These are phyloP conservation scores for Peromyscus melanophrys DNA, from an alignment of 2,797 vertebrate genomes.

Conservation along the genomic window DNA sequence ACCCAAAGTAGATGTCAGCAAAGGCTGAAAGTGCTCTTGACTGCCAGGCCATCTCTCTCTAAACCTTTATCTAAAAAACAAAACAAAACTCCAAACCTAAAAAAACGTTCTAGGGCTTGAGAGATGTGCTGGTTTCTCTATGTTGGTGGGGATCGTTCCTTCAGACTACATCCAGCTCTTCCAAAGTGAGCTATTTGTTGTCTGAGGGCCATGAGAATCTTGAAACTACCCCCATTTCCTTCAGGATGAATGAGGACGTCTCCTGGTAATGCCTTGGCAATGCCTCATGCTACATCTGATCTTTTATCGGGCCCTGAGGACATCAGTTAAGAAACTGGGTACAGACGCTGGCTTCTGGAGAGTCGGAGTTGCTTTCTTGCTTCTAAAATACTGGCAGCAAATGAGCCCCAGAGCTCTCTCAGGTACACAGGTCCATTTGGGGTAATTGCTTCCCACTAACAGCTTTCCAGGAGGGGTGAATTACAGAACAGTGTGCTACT, in stretches of 20 bases:
- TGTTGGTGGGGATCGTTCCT: not conserved
- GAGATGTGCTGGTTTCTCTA: not conserved
- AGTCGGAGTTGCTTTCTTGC: not conserved
- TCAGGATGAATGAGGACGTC: not conserved
- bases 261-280: not conserved
- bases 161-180: not conserved
- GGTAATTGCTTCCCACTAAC: not conserved
- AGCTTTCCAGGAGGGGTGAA: not conserved
- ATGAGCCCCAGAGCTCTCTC: not conserved
- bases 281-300: not conserved
- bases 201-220: not conserved
- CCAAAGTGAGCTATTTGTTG: not conserved
- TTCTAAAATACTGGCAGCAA: not conserved
- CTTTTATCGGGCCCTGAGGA: not conserved
- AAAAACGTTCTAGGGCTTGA: not conserved
- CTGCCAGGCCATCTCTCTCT: not conserved
- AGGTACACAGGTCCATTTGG: not conserved
- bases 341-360: not conserved
- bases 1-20: not conserved
- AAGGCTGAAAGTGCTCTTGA: not conserved
- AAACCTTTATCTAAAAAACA: not conserved
- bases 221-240: not conserved
- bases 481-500: fast-evolving
- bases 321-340: not conserved
- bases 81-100: not conserved